Evolutionary conservation across 1,140 invertebrate species (phyloP), one percentile per base, ranked within the genome.

Genomic region (Drepana arcuata): DNA sequence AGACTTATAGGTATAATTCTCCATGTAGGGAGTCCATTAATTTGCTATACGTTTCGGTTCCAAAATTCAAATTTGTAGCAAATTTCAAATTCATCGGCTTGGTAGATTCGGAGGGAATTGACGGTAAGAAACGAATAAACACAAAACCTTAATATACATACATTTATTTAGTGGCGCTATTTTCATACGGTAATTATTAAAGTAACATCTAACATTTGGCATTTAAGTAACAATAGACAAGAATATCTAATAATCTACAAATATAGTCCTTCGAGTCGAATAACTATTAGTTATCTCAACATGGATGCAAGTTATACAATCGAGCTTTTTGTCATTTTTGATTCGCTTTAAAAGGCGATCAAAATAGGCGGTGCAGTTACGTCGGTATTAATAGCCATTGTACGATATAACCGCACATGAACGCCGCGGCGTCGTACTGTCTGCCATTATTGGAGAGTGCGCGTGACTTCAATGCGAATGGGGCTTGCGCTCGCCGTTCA

Each of bases 401-500:
- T 21, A 21, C 9, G 18, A n/a, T n/a, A n/a, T n/a, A n/a, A n/a
- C n/a, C n/a, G 18, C 4, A 21, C 18, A 9, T 21, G 4, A 21
- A 21, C 9, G 18, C 18, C 9, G 18, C 10, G 39, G 45, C 34
- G 39, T 30, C 48, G 13, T 10, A 33, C 16, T 28, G 32, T 41
- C 47, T 44, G 16, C 33, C 16, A 14, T 18, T 9, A 12, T 15
- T 9, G 18, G 18, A 21, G 21, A 32, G 14, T 11, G 34, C 32
- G 32, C 44, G 44, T 47, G 44, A 40, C 34, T 28, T 28, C 16
- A 26, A 47, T 47, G 18, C 9, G 4, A 4, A 21, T 5, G 4
- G 18, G 18, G 18, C 18, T 21, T 21, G n/a, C n/a, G n/a, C n/a
- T n/a, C n/a, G n/a, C n/a, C n/a, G n/a, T n/a, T n/a, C n/a, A n/a